Percentiles rank a stretch among this genome's conserved stretches.
Evolutionary conservation across 2,113 vertebrate genomes (phyloP).

Genomic region (Brachirus orientalis): DNA sequence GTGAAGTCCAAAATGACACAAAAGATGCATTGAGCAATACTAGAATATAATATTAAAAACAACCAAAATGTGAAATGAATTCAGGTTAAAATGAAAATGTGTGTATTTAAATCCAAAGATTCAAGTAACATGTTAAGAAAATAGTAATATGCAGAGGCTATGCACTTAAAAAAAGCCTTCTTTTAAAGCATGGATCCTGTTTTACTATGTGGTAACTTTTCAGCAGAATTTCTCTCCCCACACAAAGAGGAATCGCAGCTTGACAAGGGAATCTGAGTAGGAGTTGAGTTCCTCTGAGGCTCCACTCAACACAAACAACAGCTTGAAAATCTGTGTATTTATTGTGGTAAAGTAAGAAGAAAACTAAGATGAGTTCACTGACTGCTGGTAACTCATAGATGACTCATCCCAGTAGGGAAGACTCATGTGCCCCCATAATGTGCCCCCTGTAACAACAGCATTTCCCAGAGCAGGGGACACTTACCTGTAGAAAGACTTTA

Average conservation of each 20-base stretch:
- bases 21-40: too few relatives aligned
- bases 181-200: not conserved
- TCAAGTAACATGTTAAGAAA: not conserved
- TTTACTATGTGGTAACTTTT: not conserved
- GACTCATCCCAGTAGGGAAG: conserved; percentile 22
- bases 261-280: not conserved
- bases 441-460: conserved; percentile 28
- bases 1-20: too few relatives aligned
- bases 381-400: conserved; percentile 19
- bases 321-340: not conserved
- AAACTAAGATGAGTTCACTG: not conserved
- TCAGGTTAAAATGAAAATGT: not conserved
- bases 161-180: not conserved
- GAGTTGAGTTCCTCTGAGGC: conserved; percentile 16
- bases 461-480: conserved; percentile 58
- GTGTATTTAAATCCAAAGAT: not conserved
- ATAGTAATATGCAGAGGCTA: not conserved
- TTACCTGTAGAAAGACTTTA: conserved; percentile 18
- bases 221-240: conserved; percentile 5
- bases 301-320: conserved; percentile 1
- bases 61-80: too few relatives aligned
- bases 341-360: not conserved
- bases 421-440: not conserved
- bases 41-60: too few relatives aligned
- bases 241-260: conserved; percentile 2